These are phyloP conservation scores for Tipula confusa DNA, from an alignment of 2,888 invertebrate species.

Conservation along the genomic window DNA sequence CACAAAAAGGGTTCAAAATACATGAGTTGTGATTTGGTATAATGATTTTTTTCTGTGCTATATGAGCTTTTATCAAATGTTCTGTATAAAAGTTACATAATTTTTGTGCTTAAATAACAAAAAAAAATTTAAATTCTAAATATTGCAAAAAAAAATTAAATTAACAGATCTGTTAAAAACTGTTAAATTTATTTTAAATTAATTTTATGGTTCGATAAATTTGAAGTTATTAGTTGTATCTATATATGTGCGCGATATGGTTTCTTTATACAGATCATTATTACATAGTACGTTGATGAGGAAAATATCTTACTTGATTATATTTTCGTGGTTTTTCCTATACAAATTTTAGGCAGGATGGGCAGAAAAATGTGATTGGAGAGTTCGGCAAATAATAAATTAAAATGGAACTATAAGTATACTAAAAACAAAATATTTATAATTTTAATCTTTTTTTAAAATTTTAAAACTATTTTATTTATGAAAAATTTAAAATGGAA, in stretches of 20 bases:
- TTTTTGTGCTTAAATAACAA: not conserved
- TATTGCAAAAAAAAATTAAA: not conserved
- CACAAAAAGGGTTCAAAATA: not conserved
- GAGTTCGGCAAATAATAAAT: too few relatives aligned
- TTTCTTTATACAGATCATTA: too few relatives aligned
- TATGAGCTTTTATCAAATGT: not conserved
- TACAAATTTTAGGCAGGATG: too few relatives aligned
- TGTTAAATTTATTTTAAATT: not conserved
- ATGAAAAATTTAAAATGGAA: too few relatives aligned
- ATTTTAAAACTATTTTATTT: too few relatives aligned
- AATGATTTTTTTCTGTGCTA: not conserved
- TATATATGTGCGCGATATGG: not conserved
- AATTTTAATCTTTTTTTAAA: too few relatives aligned
- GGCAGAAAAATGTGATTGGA: too few relatives aligned
- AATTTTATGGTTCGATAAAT: constrained; percentile 5
- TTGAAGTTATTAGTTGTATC: not conserved
- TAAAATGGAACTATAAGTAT: too few relatives aligned
- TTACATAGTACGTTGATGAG: too few relatives aligned
- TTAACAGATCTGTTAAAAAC: not conserved
- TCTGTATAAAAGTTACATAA: not conserved
- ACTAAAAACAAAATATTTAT: too few relatives aligned
- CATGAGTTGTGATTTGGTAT: constrained; percentile 6
- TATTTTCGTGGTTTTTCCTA: too few relatives aligned
- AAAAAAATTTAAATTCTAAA: not conserved
- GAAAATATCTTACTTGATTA: too few relatives aligned